A percentile compares a stretch with the other conserved stretches of the same genome.
phyloP scores from a whole-genome alignment of 53 echinoderm and acorn worm genomes.

The Stichopus horrens region DNA sequence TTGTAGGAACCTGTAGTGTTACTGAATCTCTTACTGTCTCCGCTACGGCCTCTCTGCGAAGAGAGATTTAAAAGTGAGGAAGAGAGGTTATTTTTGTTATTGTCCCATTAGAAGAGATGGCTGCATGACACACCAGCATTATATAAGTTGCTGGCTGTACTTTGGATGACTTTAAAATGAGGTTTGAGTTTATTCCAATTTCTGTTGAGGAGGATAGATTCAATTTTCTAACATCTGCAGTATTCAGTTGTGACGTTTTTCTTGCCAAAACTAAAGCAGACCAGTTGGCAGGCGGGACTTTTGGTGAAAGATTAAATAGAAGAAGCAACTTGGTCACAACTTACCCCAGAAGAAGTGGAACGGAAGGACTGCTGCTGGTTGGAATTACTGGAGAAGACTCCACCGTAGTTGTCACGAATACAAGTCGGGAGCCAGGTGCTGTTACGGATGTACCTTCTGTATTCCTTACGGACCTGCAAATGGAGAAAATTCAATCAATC shows the following conservation, averaged over 20 bases:
- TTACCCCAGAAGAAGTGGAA: slow-evolving; percentile 76
- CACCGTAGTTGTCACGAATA: slow-evolving; percentile 83
- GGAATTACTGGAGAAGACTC: slow-evolving; percentile 68
- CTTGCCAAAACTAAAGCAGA: too few relatives aligned
- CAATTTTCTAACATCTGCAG: too few relatives aligned
- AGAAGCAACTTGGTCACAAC: not conserved
- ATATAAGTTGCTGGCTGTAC: too few relatives aligned
- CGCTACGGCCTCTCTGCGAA: not conserved
- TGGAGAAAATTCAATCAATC: not conserved
- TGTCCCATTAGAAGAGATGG: too few relatives aligned
- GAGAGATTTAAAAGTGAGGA: not conserved
- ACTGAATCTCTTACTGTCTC: slow-evolving; percentile 76
- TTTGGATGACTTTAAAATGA: too few relatives aligned
- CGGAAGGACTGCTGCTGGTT: slow-evolving; percentile 84
- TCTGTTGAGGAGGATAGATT: too few relatives aligned
- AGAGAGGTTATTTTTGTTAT: too few relatives aligned
- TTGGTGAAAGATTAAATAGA: not conserved
- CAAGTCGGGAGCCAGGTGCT: slow-evolving; percentile 83
- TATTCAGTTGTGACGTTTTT: too few relatives aligned
- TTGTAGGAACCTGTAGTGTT: slow-evolving; percentile 86
- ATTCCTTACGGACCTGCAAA: slow-evolving; percentile 85
- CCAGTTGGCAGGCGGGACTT: too few relatives aligned
- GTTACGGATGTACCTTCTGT: slow-evolving; percentile 81
- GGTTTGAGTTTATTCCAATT: too few relatives aligned
- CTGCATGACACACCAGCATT: too few relatives aligned